A percentile compares a stretch with the other conserved stretches of the same genome.
These are phyloP conservation scores for Eulemur coronatus DNA, from an alignment of 2,797 vertebrate species.

Conservation along the genomic window DNA sequence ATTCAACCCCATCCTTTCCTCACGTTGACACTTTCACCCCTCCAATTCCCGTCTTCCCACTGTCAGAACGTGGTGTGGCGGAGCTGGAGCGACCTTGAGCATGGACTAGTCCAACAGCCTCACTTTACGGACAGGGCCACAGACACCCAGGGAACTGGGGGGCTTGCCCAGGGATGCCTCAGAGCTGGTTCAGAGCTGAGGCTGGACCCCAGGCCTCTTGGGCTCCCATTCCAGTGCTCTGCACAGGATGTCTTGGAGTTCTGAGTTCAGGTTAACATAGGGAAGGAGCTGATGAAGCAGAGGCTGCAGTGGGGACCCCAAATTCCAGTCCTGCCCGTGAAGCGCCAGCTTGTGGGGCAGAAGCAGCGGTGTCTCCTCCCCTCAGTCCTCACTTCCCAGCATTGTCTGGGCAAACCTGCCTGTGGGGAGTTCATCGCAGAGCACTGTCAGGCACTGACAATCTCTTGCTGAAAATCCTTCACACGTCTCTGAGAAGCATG, in stretches of 20 bases:
- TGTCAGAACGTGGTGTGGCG: fast-evolving
- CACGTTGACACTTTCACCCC: no score
- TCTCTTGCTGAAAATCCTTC: not conserved
- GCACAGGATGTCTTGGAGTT: not conserved
- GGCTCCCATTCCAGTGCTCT: not conserved
- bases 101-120: not conserved
- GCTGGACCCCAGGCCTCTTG: not conserved
- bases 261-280: not conserved
- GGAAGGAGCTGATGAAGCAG: not conserved
- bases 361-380: fast-evolving
- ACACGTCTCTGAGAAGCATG: not conserved
- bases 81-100: not conserved
- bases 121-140: not conserved
- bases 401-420: not conserved
- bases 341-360: not conserved
- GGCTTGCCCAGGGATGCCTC: not conserved
- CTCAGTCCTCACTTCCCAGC: no score
- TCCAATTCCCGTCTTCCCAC: not conserved
- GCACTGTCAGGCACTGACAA: no score
- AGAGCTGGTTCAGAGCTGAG: not conserved
- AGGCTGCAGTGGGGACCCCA: not conserved
- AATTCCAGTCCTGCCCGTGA: not conserved
- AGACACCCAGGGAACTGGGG: not conserved
- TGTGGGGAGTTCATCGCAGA: not conserved
- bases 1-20: not conserved